A percentile compares a stretch with the other conserved stretches of the same genome.
Conservation (phyloP, 2,888 invertebrate genomes). For the Homarus gammarus region DNA sequence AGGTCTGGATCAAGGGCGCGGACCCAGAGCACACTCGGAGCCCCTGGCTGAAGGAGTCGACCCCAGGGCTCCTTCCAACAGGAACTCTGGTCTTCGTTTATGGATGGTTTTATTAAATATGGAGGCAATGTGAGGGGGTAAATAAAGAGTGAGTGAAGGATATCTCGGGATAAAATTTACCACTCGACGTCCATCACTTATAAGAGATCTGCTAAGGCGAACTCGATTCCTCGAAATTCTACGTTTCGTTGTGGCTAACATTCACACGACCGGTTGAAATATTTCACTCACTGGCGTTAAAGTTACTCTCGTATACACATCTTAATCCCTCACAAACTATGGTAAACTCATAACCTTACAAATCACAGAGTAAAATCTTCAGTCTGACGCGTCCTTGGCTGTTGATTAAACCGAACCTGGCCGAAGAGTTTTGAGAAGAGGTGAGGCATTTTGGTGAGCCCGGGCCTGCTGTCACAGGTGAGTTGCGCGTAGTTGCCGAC, state of each 20-base stretch:
- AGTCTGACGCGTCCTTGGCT: not conserved
- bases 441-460: not conserved
- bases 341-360: not conserved
- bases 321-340: not conserved
- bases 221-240: conserved; percentile 38
- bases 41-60: not conserved
- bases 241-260: not conserved
- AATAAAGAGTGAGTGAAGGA: conserved; percentile 4
- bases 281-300: not conserved
- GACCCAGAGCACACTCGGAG: conserved; percentile 18
- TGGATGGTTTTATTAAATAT: not conserved
- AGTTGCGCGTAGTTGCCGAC: conserved; percentile 20
- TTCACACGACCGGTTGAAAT: not conserved
- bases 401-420: not conserved
- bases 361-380: not conserved
- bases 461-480: conserved; percentile 13
- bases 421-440: not conserved
- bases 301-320: not conserved
- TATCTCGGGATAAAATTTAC: conserved; percentile 29
- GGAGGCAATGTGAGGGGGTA: not conserved
- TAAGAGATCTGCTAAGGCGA: conserved; percentile 28
- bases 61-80: not conserved
- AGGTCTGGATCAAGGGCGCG: conserved; percentile 32
- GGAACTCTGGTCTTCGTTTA: not conserved
- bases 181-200: conserved; percentile 37